Conservation (phyloP, 2,888 invertebrate species). For the Protonemura montana region DNA sequence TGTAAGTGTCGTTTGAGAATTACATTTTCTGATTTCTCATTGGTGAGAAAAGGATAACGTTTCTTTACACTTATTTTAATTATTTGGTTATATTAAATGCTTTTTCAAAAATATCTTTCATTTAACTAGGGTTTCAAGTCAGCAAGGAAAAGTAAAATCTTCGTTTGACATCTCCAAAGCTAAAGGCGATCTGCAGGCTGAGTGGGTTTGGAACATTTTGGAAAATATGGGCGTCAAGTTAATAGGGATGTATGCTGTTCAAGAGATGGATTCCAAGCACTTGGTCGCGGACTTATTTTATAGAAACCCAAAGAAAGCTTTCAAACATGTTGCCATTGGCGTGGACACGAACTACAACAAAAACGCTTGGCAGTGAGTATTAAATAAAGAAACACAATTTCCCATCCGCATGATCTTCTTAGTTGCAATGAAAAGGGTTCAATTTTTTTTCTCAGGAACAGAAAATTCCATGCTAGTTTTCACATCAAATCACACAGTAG, state of each 20-base stretch:
- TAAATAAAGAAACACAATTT: background rate
- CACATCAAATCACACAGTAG: no score
- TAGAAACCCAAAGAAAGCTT: conserved; percentile 63
- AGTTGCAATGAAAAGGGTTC: no score
- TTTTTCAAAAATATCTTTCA: background rate
- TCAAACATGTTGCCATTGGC: conserved; percentile 62
- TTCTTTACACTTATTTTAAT: no score
- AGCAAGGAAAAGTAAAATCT: conserved; percentile 55
- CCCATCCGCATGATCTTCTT: no score
- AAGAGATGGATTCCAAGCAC: conserved; percentile 57
- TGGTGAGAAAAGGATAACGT: no score
- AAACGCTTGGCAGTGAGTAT: conserved; percentile 60
- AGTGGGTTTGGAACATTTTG: conserved; percentile 64
- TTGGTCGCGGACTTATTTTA: conserved; percentile 62
- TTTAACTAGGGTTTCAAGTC: conserved; percentile 47
- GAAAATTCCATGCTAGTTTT: no score
- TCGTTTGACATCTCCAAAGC: conserved; percentile 60
- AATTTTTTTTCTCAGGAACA: no score
- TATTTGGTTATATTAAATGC: no score
- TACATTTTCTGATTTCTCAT: no score
- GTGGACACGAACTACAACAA: conserved; percentile 66
- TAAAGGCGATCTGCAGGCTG: conserved; percentile 59
- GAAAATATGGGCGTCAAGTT: conserved; percentile 63
- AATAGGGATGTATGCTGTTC: conserved; percentile 59
- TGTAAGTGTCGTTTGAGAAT: conserved; percentile 16